Conservation (phyloP, 2,888 invertebrate genomes). For the Eristalis arbustorum region DNA sequence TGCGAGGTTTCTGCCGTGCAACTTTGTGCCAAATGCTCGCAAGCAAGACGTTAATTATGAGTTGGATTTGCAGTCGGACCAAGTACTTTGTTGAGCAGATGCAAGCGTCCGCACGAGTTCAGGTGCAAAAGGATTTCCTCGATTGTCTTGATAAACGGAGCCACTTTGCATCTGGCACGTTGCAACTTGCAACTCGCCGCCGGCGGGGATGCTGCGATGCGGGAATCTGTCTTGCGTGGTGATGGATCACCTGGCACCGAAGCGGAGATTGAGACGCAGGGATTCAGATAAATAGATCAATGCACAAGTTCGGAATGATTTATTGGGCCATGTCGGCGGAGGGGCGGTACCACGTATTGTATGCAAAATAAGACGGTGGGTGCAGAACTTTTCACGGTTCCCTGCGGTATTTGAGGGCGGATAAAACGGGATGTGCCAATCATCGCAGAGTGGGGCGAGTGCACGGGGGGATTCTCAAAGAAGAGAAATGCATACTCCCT, state of each 20-base stretch:
- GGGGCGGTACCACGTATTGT: background rate
- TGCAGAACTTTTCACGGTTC: background rate
- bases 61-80: background rate
- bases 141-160: slow-evolving; percentile 33
- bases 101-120: background rate
- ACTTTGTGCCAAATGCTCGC: background rate
- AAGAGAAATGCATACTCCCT: background rate
- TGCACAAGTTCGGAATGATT: slow-evolving; percentile 57
- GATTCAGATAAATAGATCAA: slow-evolving; percentile 57
- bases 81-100: background rate
- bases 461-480: background rate
- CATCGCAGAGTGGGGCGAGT: background rate
- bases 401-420: background rate
- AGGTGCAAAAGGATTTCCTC: slow-evolving; percentile 39
- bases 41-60: background rate
- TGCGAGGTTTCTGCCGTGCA: background rate
- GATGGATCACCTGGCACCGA: slow-evolving; percentile 55
- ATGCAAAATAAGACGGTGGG: background rate
- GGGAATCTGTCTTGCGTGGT: slow-evolving; percentile 43
- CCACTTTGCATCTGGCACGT: slow-evolving; percentile 37
- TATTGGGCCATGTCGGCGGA: background rate
- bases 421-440: background rate
- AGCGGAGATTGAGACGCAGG: slow-evolving; percentile 44
- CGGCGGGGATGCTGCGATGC: background rate
- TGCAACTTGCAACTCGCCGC: background rate